Percentiles rank a stretch among this genome's conserved stretches.
phyloP scores from a whole-genome alignment of 2,113 vertebrate species.

The Planiliza haematocheilus region DNA sequence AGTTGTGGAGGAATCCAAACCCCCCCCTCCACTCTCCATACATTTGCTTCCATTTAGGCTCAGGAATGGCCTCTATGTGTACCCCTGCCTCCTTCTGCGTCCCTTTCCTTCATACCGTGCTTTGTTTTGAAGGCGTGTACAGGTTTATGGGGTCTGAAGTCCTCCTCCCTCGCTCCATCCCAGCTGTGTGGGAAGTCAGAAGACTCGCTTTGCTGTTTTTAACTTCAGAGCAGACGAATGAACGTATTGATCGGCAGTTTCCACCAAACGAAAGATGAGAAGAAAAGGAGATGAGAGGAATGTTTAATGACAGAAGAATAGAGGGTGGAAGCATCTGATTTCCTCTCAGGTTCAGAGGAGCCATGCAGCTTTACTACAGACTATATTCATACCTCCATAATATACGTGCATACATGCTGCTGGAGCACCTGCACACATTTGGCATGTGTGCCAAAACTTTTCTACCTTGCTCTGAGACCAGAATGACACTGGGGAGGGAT shows the following conservation, averaged over 20 bases:
- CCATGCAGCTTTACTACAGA: slow-evolving; percentile 2
- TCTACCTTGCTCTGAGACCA: background rate
- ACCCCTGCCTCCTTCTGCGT: background rate
- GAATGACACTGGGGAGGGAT: no score
- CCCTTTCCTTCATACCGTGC: slow-evolving; percentile 45
- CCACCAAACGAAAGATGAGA: background rate
- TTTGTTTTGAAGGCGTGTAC: slow-evolving; percentile 12
- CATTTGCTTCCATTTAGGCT: background rate
- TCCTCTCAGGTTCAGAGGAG: background rate
- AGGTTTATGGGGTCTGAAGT: slow-evolving; percentile 37
- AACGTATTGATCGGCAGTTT: background rate
- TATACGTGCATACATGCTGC: background rate
- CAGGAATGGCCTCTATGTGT: slow-evolving; percentile 6
- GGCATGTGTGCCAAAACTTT: background rate
- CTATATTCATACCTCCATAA: background rate
- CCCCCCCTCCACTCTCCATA: background rate
- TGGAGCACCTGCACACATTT: background rate
- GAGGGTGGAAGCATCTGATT: background rate
- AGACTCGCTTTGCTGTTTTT: slow-evolving; percentile 2
- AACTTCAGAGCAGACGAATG: slow-evolving; percentile 6
- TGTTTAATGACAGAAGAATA: background rate
- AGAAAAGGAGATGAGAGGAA: background rate
- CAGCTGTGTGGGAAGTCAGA: slow-evolving; percentile 11
- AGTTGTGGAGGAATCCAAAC: background rate
- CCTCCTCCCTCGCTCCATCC: slow-evolving; percentile 24